Evolutionary conservation across 2,888 invertebrate species (phyloP).

Genomic region (Bimastos eiseni): DNA sequence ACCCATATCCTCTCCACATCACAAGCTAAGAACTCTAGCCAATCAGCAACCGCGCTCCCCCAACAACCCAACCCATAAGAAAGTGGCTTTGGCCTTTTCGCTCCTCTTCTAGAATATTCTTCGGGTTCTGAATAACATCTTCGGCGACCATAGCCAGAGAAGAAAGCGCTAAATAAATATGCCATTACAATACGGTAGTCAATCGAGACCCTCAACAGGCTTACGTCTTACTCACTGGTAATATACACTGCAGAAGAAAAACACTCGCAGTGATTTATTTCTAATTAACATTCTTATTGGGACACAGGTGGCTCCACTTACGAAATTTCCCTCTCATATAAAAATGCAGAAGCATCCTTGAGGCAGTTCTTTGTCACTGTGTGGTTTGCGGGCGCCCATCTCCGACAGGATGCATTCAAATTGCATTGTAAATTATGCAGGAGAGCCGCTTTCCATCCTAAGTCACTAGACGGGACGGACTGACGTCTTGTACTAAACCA

Average conservation of each 20-base stretch:
- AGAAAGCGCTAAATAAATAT: too few relatives aligned
- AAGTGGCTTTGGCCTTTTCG: too few relatives aligned
- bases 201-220: background rate
- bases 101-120: too few relatives aligned
- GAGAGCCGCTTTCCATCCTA: background rate
- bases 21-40: too few relatives aligned
- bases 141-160: too few relatives aligned
- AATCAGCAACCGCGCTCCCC: too few relatives aligned
- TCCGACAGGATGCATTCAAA: background rate
- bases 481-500: background rate
- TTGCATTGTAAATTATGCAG: slow-evolving; percentile 13
- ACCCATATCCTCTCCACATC: too few relatives aligned
- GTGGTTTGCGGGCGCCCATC: background rate
- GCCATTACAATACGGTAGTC: background rate
- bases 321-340: background rate
- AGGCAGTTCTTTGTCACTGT: background rate
- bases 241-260: background rate
- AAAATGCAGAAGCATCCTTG: background rate
- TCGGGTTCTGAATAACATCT: too few relatives aligned
- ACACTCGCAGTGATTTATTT: background rate
- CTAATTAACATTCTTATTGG: background rate
- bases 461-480: background rate
- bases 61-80: too few relatives aligned
- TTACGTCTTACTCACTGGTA: background rate
- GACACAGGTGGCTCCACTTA: background rate